Evolutionary conservation across 2,797 vertebrate genomes (phyloP).

Genomic region (Margarornis squamiger): DNA sequence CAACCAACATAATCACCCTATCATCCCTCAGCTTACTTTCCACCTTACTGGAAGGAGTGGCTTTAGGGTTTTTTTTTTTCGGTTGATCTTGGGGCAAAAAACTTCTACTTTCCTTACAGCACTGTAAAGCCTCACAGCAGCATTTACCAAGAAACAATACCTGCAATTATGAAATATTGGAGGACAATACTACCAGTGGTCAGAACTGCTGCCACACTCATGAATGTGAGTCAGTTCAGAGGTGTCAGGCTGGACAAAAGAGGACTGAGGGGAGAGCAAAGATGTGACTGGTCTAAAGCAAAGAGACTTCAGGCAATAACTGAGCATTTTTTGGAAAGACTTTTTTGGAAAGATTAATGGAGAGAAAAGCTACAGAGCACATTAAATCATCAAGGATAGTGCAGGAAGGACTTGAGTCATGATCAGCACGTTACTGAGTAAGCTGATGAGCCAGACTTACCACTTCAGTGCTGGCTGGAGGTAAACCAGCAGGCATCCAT

Average conservation of each 20-base stretch:
- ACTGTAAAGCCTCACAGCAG: background rate
- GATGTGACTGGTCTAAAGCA: background rate
- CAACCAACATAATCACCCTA: background rate
- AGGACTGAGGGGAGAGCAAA: background rate
- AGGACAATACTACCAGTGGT: background rate
- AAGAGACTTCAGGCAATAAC: background rate
- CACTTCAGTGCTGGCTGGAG: background rate
- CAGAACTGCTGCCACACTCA: background rate
- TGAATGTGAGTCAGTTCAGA: background rate
- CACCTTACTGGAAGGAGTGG: background rate
- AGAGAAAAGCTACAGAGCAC: background rate
- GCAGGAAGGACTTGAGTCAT: background rate
- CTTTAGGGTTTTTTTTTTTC: rapidly evolving
- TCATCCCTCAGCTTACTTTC: background rate
- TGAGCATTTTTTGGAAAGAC: background rate
- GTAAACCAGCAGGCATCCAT: background rate
- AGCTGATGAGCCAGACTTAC: slow-evolving; percentile 2
- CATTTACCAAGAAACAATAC: background rate
- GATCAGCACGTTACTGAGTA: background rate
- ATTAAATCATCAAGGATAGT: background rate
- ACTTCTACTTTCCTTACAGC: background rate
- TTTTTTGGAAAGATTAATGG: background rate
- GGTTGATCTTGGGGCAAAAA: background rate
- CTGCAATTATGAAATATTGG: background rate
- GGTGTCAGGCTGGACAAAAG: background rate